Percentiles rank a stretch among this genome's conserved stretches.
phyloP scores from a whole-genome alignment of 2,113 vertebrate genomes.

The Seriola dumerili region DNA sequence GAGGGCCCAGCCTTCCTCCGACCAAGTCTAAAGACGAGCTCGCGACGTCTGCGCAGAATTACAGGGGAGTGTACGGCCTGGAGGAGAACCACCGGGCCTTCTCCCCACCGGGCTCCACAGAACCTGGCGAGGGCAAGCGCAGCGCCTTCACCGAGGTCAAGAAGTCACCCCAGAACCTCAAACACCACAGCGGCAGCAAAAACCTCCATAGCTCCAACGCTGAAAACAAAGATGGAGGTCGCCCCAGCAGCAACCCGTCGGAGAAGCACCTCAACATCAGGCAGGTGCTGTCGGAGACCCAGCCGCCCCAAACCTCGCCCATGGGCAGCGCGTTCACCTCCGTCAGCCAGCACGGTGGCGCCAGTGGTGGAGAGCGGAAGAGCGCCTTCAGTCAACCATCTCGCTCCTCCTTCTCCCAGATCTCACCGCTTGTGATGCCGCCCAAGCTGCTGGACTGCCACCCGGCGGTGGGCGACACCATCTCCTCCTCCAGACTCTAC shows the following conservation, averaged over 20 bases:
- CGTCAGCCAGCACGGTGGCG: constrained; percentile 84
- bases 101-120: constrained; percentile 84
- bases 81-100: constrained; percentile 89
- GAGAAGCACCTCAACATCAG: constrained; percentile 85
- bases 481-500: constrained; percentile 90
- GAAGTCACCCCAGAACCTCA: constrained; percentile 85
- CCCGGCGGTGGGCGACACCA: constrained; percentile 84
- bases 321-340: constrained; percentile 91
- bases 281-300: constrained; percentile 87
- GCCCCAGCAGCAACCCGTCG: constrained; percentile 66
- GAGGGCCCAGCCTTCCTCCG: constrained; percentile 60
- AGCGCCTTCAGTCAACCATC: constrained; percentile 96
- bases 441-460: constrained; percentile 92
- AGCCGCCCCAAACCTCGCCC: constrained; percentile 81
- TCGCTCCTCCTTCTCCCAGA: constrained; percentile 89
- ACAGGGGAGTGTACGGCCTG: constrained; percentile 90
- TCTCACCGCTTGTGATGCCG: constrained; percentile 90
- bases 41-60: constrained; percentile 91
- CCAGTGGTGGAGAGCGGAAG: constrained; percentile 86
- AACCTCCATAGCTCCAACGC: constrained; percentile 78
- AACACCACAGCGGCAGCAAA: constrained; percentile 79
- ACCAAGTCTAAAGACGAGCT: constrained; percentile 90
- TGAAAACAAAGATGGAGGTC: constrained; percentile 84
- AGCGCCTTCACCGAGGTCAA: constrained; percentile 98
- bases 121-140: constrained; percentile 88